phyloP scores from a whole-genome alignment of 2,888 invertebrate genomes.

The Tetranychus piercei region DNA sequence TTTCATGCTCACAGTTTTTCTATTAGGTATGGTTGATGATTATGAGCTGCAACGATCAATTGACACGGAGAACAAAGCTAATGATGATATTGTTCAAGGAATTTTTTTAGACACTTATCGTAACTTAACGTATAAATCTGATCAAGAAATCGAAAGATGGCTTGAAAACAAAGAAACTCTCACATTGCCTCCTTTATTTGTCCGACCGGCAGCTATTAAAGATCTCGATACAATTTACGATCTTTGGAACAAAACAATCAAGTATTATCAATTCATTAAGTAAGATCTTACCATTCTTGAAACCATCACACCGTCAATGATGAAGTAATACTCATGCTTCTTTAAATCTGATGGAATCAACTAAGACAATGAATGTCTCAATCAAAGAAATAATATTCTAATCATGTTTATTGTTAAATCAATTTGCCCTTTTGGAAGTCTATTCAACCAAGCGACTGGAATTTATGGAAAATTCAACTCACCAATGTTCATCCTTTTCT shows the following conservation, averaged over 20 bases:
- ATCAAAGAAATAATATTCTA: too few relatives aligned
- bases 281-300: not conserved
- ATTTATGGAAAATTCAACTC: too few relatives aligned
- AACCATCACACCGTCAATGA: not conserved
- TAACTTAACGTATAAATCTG: conserved; percentile 35
- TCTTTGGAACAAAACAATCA: conserved; percentile 26
- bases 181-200: conserved; percentile 24
- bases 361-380: too few relatives aligned
- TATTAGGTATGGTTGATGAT: conserved; percentile 25
- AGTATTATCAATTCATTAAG: conserved; percentile 22
- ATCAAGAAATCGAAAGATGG: conserved; percentile 24
- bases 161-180: conserved; percentile 19
- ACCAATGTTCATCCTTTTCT: too few relatives aligned
- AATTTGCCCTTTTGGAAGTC: too few relatives aligned
- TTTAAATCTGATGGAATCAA: not conserved
- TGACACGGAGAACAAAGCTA: conserved; percentile 23
- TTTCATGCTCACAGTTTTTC: conserved; percentile 24
- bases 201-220: conserved; percentile 22
- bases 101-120: conserved; percentile 34
- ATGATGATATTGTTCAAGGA: conserved; percentile 28
- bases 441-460: too few relatives aligned
- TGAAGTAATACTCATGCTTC: too few relatives aligned
- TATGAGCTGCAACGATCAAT: conserved; percentile 20
- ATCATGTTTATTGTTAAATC: too few relatives aligned
- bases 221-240: conserved; percentile 23